Evolutionary conservation across 2,797 vertebrate genomes (phyloP), one percentile per base, ranked within the genome.

Genomic region (Propithecus deckenii): DNA sequence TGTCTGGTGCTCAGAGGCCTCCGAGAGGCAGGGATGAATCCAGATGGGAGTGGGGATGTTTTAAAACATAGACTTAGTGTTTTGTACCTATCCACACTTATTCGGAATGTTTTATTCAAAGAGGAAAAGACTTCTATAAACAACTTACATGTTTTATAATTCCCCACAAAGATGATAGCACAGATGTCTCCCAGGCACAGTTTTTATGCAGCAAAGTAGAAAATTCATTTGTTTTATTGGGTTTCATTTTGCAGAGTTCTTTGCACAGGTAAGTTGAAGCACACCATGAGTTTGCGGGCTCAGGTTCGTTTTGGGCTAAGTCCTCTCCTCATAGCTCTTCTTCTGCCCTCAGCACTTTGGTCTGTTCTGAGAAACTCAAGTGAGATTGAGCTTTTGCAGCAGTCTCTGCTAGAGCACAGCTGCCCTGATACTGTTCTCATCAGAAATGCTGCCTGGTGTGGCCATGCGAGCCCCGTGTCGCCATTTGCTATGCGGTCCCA

Each of bases 61-160:
- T 50, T 67, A 38, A 90, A 92, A 74, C 22, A 46, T 9, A 92
- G 18, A 48, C 81, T 80, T 35, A 25, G 25, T 93, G 86, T 65
- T 86, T 61, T 32, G 81, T 35, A 22, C 65, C 50, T 71, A 0
- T 61, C 61, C 74, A 75, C 28, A 10, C 57, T 96, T 85, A 67
- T 30, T 61, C 32, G 48, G 43, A 92, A 65, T 55, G 14, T 71
- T 89, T 90, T 81, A 63, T 72, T 87, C 93, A 88, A 76, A 92
- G 80, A 85, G 59, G 92, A 43, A 94, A 52, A 80, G 41, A 50
- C 35, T 69, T 69, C 59, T 17, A 25, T 91, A 71, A 83, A 84
- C 91, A 86, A 28, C 65, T 94, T 87, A 63, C 50, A 50, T 79
- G 67, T 52, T 55, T 89, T 86, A 22, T 63, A 74, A 84, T 50